A percentile compares a stretch with the other conserved stretches of the same genome.
These are phyloP conservation scores for Proterorhinus semilunaris DNA, from an alignment of 2,113 vertebrate species.

Conservation along the genomic window DNA sequence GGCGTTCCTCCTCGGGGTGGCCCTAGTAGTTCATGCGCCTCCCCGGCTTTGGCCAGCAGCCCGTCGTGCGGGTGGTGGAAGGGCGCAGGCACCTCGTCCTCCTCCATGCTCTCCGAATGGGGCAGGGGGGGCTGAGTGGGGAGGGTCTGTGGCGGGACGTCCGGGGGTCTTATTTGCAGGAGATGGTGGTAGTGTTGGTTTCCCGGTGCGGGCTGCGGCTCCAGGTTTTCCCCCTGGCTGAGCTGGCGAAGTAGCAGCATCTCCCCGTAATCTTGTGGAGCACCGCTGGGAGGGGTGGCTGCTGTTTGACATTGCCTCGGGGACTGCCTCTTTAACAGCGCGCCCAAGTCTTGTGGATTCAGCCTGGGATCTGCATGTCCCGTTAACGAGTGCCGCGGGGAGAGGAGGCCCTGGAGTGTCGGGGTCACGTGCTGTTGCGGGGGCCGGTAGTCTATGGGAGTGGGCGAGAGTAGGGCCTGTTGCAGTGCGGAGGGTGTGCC, in stretches of 20 bases:
- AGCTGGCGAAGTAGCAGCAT: conserved; percentile 86
- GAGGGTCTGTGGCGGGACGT: conserved; percentile 56
- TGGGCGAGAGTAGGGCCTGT: conserved; percentile 95
- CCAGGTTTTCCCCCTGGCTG: conserved; percentile 83
- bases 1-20: conserved; percentile 78
- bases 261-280: conserved; percentile 84
- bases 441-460: conserved; percentile 89
- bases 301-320: conserved; percentile 71
- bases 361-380: conserved; percentile 90
- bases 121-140: conserved; percentile 75
- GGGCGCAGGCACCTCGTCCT: conserved; percentile 81
- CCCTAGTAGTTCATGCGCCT: conserved; percentile 84
- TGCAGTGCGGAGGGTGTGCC: conserved; percentile 87
- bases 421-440: conserved; percentile 91
- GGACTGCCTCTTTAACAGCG: conserved; percentile 87
- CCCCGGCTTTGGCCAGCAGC: conserved; percentile 83
- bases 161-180: conserved; percentile 86
- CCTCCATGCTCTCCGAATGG: conserved; percentile 98
- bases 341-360: conserved; percentile 88
- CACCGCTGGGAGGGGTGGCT: conserved; percentile 41
- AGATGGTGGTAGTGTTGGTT: conserved; percentile 88
- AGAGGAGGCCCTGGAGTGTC: conserved; percentile 94
- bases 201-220: conserved; percentile 71
- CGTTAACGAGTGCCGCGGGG: conserved; percentile 92
- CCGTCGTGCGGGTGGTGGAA: conserved; percentile 80